A percentile compares a stretch with the other conserved stretches of the same genome.
phyloP scores from a whole-genome alignment of 2,888 invertebrate species.

The Caenorhabditis sinica region DNA sequence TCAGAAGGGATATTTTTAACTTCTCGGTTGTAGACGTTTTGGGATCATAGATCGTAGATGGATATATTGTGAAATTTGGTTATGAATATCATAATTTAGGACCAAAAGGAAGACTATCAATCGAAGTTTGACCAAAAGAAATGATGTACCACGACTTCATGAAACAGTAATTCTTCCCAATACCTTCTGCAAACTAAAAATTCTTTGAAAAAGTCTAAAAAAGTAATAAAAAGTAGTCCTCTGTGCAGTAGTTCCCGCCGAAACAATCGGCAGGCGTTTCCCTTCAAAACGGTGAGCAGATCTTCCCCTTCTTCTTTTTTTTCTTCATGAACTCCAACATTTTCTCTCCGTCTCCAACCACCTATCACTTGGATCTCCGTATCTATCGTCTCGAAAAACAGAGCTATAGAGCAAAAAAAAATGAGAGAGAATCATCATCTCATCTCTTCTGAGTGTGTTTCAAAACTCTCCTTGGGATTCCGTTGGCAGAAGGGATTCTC shows the following conservation, averaged over 20 bases:
- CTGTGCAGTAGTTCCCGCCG: neutral
- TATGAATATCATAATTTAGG: too few relatives aligned
- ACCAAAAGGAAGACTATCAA: too few relatives aligned
- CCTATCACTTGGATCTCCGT: neutral
- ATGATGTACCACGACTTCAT: neutral
- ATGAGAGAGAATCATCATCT: constrained; percentile 26
- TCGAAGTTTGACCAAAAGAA: neutral
- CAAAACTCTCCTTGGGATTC: constrained; percentile 10
- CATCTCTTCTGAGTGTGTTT: neutral
- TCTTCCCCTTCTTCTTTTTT: constrained; percentile 11
- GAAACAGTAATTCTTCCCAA: neutral
- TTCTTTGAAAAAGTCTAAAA: constrained; percentile 19
- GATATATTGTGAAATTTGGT: too few relatives aligned
- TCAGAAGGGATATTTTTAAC: too few relatives aligned
- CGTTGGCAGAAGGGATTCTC: neutral
- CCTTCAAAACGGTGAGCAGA: constrained; percentile 15
- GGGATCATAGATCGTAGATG: too few relatives aligned
- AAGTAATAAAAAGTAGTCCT: constrained; percentile 16
- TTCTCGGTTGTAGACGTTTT: too few relatives aligned
- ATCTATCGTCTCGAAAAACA: constrained; percentile 24
- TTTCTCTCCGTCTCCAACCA: constrained; percentile 40
- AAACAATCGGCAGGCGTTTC: constrained; percentile 41
- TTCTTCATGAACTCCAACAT: constrained; percentile 52
- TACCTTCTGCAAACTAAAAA: neutral
- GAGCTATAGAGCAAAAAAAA: constrained; percentile 43